Percentiles rank a stretch among this genome's conserved stretches.
phyloP scores from a whole-genome alignment of 2,888 invertebrate genomes.

The Drosophila cognata region DNA sequence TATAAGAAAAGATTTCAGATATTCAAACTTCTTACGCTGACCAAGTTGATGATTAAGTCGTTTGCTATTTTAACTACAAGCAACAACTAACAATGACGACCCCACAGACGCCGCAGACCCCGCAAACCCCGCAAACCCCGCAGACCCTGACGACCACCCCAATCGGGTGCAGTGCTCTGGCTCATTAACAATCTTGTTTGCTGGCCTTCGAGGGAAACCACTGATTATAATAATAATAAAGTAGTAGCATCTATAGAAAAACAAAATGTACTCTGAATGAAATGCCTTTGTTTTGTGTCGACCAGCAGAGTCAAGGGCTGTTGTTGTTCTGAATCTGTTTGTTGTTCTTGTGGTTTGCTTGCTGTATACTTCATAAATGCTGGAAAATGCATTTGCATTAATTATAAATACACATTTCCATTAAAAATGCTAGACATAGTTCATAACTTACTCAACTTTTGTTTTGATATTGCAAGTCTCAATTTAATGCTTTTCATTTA shows the following conservation, averaged over 20 bases:
- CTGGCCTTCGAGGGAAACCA: conserved; percentile 31
- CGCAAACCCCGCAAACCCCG: not conserved
- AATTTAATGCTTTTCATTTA: not conserved
- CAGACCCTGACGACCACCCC: conserved; percentile 2
- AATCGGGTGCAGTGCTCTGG: conserved; percentile 4
- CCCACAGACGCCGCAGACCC: not conserved
- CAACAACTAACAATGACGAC: conserved; percentile 18
- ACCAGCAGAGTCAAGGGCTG: not conserved
- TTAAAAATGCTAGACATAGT: not conserved
- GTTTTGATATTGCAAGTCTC: not conserved
- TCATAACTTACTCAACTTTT: conserved; percentile 6
- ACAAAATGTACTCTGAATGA: conserved; percentile 44
- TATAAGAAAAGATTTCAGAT: not conserved
- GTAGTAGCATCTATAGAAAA: conserved; percentile 17
- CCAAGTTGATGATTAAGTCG: conserved; percentile 3
- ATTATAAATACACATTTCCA: conserved; percentile 8
- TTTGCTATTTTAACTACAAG: conserved; percentile 5
- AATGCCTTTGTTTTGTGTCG: conserved; percentile 36
- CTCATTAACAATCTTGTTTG: conserved; percentile 25
- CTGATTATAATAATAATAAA: conserved; percentile 38
- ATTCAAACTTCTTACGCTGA: not conserved
- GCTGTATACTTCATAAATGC: conserved; percentile 1
- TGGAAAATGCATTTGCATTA: conserved; percentile 36
- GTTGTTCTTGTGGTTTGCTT: not conserved
- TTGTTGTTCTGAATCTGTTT: not conserved